Conservation (phyloP, 2,797 vertebrate species). For the Loriculus beryllinus region DNA sequence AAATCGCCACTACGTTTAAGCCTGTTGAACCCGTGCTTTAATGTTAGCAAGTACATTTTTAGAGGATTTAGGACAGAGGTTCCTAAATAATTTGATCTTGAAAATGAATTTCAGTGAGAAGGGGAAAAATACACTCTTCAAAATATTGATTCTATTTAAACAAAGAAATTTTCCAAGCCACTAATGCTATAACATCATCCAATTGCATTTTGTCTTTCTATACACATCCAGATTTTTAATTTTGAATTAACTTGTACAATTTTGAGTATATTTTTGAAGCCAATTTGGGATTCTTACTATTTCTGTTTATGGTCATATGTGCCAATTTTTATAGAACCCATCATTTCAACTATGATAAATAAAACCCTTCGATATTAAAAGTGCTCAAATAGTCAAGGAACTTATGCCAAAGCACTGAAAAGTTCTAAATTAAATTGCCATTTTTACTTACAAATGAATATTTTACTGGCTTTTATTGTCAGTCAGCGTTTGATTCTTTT, state of each 20-base stretch:
- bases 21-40: background rate
- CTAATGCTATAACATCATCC: background rate
- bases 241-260: background rate
- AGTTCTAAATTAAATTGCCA: constrained; percentile 61
- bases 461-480: constrained; percentile 53
- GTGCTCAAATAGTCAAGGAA: constrained; percentile 42
- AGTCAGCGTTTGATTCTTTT: constrained; percentile 43
- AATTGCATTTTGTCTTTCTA: background rate
- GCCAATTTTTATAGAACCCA: constrained; percentile 26
- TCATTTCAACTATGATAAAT: constrained; percentile 31
- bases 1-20: background rate
- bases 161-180: background rate
- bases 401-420: constrained; percentile 50
- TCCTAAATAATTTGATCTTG: background rate
- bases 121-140: background rate
- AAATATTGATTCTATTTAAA: background rate
- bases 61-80: background rate
- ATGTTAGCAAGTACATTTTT: background rate
- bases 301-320: constrained; percentile 39
- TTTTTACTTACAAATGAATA: constrained; percentile 58
- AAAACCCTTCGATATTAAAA: constrained; percentile 39
- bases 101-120: background rate
- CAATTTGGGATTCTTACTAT: background rate
- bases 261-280: background rate
- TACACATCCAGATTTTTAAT: background rate